phyloP scores from a whole-genome alignment of 2,888 invertebrate genomes.

The Lepidochitona cinerea region DNA sequence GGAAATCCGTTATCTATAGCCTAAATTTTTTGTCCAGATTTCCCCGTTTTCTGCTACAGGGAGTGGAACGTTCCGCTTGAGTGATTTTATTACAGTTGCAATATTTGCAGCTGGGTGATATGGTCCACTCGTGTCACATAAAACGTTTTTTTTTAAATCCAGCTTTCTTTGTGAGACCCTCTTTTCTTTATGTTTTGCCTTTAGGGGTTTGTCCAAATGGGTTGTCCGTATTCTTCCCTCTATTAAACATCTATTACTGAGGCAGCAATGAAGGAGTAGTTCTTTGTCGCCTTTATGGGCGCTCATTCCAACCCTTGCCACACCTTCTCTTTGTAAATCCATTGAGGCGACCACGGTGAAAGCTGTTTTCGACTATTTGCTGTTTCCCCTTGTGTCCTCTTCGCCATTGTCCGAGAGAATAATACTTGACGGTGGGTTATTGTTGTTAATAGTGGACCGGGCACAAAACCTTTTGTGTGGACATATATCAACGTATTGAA shows the following conservation, averaged over 20 bases:
- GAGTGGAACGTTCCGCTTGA: no score
- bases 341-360: not conserved
- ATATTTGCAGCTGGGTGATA: no score
- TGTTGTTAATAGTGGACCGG: not conserved
- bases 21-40: no score
- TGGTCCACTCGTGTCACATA: no score
- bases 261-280: not conserved
- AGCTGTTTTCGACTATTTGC: conserved; percentile 7
- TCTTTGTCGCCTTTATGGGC: not conserved
- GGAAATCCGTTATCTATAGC: no score
- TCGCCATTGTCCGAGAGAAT: not conserved
- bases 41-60: no score
- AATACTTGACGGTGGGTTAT: not conserved
- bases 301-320: not conserved
- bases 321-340: not conserved
- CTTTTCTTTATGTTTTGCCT: not conserved
- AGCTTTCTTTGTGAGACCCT: not conserved
- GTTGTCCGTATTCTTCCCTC: not conserved
- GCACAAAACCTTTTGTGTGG: not conserved
- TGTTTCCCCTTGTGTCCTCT: not conserved
- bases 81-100: no score
- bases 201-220: not conserved
- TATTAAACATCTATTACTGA: not conserved
- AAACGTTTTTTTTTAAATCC: not conserved
- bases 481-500: not conserved